These are phyloP conservation scores for Miniopterus natalensis DNA, from an alignment of 2,113 vertebrate species.

Conservation along the genomic window DNA sequence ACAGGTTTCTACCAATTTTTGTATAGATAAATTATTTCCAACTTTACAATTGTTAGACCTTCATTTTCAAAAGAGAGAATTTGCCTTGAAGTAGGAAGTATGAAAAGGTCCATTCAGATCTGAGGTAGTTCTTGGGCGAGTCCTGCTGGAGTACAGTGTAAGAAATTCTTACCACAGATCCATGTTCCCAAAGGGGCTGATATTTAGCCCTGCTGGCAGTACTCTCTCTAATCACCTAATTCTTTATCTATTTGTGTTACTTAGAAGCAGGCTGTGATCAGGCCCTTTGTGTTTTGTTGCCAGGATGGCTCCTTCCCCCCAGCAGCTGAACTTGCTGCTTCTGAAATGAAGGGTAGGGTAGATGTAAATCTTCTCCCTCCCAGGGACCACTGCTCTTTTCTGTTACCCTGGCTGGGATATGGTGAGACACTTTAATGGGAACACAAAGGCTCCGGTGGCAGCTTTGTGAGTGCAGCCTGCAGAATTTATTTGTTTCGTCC, in stretches of 20 bases:
- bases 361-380: slow-evolving; percentile 21
- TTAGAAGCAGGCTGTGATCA: slow-evolving; percentile 56
- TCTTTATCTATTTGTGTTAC: slow-evolving; percentile 72
- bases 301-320: background rate
- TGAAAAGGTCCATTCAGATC: background rate
- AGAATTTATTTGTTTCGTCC: background rate
- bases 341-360: slow-evolving; percentile 25
- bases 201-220: background rate
- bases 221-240: slow-evolving; percentile 55
- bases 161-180: background rate
- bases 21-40: slow-evolving; percentile 63
- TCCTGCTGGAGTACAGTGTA: background rate
- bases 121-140: background rate
- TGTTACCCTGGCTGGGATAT: background rate
- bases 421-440: background rate
- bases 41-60: slow-evolving; percentile 46
- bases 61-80: slow-evolving; percentile 54
- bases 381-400: background rate
- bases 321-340: slow-evolving; percentile 46
- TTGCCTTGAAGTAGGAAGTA: slow-evolving; percentile 58
- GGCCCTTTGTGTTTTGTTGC: slow-evolving; percentile 58
- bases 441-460: background rate
- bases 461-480: background rate
- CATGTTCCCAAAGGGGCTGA: background rate
- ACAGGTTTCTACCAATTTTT: slow-evolving; percentile 34